Base-by-base conservation (phyloP, 2,888 invertebrate species). In the Criorhina ranunculi region DNA sequence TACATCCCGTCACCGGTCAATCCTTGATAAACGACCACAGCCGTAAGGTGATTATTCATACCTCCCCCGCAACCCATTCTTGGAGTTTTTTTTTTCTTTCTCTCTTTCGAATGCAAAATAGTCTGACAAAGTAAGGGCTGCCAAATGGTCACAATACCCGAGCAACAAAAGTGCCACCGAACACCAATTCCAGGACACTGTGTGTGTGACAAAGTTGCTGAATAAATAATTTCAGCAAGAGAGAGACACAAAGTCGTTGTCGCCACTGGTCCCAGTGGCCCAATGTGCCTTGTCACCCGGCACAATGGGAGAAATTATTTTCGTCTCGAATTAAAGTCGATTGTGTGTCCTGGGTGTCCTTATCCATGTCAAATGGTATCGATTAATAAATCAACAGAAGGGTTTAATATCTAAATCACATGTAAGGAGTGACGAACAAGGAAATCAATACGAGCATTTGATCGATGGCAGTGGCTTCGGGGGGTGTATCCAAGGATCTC, bases 311-410 rank as follows among this genome's bases (percentile, higher is more conserved):
- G 19, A 35, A 44, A 44, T 35, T 44, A 9, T n/a, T 35, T 53
- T n/a, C n/a, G 24, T 12, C 15, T 8, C 24, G 4, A 40, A 31
- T 60, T 72, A 29, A 69, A 29, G 60, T 31, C n/a, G 40, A 62
- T 35, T 53, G 73, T 19, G 42, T 60, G 42, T 31, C 15, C 29
- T 49, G 33, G 24, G 24, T 19, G 72, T 62, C 60, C 73, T 79
- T 75, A 69, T 85, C 70, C 76, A 53, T 75, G 85, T 85, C 80
- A 85, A 85, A 80, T 66, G 60, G 15, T 70, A 80, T 85, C 75
- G 85, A 85, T 85, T 85, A 75, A 66, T 75, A 85, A 85, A 85
- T 80, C 85, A 85, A 80, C 69, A 75, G 53, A 85, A 85, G 80
- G 80, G 79, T 76, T 85, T 85, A 70, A 80, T 66, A 75, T 85